Percentiles rank a stretch among this genome's conserved stretches.
Evolutionary conservation across 2,113 vertebrate species (phyloP).

Genomic region (Ammodytes dubius): DNA sequence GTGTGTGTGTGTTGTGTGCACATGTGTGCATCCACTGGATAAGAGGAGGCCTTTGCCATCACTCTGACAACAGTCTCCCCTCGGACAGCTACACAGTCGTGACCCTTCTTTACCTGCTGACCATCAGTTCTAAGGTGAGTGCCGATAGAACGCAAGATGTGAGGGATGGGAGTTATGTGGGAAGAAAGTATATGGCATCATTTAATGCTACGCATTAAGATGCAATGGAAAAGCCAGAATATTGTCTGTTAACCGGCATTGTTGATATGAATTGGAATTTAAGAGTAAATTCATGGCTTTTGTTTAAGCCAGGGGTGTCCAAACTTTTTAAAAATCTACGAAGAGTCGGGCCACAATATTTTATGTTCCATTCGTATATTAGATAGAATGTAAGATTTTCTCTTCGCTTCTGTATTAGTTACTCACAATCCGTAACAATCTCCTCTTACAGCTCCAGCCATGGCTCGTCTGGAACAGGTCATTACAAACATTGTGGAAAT

Average conservation of each 20-base stretch:
- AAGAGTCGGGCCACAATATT: not conserved
- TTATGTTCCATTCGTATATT: not conserved
- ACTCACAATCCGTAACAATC: not conserved
- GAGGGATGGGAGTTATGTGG: not conserved
- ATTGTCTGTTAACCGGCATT: not conserved
- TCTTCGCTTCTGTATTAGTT: not conserved
- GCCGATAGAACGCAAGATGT: not conserved
- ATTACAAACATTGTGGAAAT: conserved; percentile 78
- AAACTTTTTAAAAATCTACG: too few relatives aligned
- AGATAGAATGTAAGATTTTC: not conserved
- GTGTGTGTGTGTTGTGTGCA: not conserved
- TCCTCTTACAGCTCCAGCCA: conserved; percentile 53
- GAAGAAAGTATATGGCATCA: not conserved
- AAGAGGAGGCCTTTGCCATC: conserved; percentile 49
- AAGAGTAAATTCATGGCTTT: not conserved
- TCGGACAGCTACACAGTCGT: conserved; percentile 24
- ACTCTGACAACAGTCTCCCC: conserved; percentile 35
- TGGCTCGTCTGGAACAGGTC: conserved; percentile 78
- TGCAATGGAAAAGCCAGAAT: not conserved
- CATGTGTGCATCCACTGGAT: conserved; percentile 25
- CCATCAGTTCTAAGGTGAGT: conserved; percentile 61
- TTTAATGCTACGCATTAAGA: not conserved
- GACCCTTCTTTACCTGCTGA: conserved; percentile 30
- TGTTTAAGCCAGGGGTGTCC: too few relatives aligned
- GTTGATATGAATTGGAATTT: not conserved